Conservation (phyloP, 1,140 invertebrate genomes). For the Artemia franciscana region DNA sequence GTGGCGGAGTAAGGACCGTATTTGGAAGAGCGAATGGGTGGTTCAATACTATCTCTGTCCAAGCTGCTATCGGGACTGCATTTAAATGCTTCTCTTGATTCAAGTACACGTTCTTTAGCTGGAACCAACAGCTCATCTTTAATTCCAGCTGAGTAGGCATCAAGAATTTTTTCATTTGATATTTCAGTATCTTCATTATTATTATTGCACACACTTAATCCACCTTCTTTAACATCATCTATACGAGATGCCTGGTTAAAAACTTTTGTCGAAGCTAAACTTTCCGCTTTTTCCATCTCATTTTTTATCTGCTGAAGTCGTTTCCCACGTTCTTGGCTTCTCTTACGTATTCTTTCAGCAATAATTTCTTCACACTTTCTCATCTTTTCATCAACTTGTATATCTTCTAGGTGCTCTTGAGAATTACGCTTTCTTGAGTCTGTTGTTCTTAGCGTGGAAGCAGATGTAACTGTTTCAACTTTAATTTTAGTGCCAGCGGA, state of each 20-base stretch:
- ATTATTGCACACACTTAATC: not conserved
- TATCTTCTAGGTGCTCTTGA: not conserved
- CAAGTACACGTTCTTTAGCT: not conserved
- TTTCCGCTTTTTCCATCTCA: conserved; percentile 5
- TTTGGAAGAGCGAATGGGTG: not conserved
- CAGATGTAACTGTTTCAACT: not conserved
- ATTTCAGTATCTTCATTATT: not conserved
- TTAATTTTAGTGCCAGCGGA: not conserved
- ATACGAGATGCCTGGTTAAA: not conserved
- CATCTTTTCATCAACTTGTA: not conserved
- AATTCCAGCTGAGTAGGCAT: not conserved
- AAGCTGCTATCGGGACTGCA: not conserved
- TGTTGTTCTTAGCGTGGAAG: not conserved
- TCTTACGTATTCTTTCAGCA: conserved; percentile 7
- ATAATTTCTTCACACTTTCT: not conserved
- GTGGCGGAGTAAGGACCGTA: not conserved
- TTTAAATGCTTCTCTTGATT: not conserved
- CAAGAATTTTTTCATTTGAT: not conserved
- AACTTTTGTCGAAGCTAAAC: not conserved
- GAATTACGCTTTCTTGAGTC: not conserved
- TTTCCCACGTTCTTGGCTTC: conserved; percentile 5
- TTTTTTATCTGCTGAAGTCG: conserved; percentile 8
- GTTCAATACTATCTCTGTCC: not conserved
- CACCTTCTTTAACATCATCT: not conserved
- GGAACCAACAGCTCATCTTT: not conserved